Conservation (phyloP, 2,797 vertebrate species). For the Uromys caudimaculatus region DNA sequence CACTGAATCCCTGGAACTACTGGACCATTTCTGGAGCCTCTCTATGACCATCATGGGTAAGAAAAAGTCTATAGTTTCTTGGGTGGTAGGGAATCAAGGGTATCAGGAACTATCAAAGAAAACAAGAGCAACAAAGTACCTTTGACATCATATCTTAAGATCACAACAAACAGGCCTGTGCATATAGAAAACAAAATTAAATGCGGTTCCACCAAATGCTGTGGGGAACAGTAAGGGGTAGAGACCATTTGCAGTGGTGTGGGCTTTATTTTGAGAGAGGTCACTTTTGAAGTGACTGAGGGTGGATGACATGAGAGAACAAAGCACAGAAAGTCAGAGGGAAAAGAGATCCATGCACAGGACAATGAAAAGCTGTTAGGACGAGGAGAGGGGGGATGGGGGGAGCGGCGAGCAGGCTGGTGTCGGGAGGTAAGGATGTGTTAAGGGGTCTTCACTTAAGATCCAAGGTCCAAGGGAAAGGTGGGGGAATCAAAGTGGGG, state of each 20-base stretch:
- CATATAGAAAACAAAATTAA: background rate
- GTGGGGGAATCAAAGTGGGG: background rate
- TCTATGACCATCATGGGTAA: background rate
- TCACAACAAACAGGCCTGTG: background rate
- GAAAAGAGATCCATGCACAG: background rate
- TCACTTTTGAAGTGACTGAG: background rate
- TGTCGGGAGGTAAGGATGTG: background rate
- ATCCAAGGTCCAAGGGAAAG: background rate
- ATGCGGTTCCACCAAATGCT: background rate
- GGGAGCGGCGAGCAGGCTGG: background rate
- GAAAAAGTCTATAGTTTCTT: background rate
- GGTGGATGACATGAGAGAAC: background rate
- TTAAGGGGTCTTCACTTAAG: background rate
- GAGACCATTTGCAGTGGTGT: background rate
- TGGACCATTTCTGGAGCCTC: background rate
- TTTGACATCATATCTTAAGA: background rate
- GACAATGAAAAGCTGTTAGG: background rate
- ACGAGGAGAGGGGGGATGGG: background rate
- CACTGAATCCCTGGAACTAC: background rate
- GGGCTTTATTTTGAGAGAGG: background rate
- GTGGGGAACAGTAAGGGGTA: background rate
- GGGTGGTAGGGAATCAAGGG: background rate
- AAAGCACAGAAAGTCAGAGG: background rate
- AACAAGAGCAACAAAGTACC: background rate
- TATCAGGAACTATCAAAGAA: background rate